A percentile compares a stretch with the other conserved stretches of the same genome.
Conservation (phyloP, 35 echinoderm and acorn worm species). For the Ptychodera flava region DNA sequence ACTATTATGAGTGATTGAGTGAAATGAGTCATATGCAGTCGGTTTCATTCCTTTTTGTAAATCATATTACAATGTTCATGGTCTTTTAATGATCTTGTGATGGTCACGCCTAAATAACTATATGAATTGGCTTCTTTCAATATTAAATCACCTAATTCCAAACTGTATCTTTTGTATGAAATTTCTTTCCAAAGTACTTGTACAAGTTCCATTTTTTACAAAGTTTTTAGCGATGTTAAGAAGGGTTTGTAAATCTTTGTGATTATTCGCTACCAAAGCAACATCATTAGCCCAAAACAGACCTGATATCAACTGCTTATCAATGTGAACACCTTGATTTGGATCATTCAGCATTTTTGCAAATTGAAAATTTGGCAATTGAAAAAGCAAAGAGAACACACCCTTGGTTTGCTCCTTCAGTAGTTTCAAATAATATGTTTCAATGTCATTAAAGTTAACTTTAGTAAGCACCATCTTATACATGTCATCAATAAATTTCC, state of each 20-base stretch:
- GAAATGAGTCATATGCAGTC: neutral
- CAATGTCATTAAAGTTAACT: neutral
- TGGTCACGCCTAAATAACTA: neutral
- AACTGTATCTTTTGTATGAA: neutral
- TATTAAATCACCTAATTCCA: neutral
- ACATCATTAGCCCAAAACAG: neutral
- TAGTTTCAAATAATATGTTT: neutral
- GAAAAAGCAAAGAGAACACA: neutral
- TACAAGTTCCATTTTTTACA: neutral
- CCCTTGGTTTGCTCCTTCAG: neutral
- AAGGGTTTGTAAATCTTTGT: neutral
- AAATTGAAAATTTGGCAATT: neutral
- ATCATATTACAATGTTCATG: neutral
- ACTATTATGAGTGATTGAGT: neutral
- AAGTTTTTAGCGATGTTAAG: neutral
- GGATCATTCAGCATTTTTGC: neutral
- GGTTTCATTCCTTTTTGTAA: neutral
- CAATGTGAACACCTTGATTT: neutral
- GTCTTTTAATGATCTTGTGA: no score
- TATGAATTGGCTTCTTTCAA: neutral
- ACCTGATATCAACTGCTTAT: neutral
- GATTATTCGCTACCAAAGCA: neutral
- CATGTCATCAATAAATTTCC: neutral
- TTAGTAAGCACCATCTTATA: neutral
- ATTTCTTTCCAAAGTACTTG: neutral